A percentile compares a stretch with the other conserved stretches of the same genome.
These are phyloP conservation scores for Willowsia nigromaculata DNA, from an alignment of 2,888 invertebrate genomes.

Conservation along the genomic window DNA sequence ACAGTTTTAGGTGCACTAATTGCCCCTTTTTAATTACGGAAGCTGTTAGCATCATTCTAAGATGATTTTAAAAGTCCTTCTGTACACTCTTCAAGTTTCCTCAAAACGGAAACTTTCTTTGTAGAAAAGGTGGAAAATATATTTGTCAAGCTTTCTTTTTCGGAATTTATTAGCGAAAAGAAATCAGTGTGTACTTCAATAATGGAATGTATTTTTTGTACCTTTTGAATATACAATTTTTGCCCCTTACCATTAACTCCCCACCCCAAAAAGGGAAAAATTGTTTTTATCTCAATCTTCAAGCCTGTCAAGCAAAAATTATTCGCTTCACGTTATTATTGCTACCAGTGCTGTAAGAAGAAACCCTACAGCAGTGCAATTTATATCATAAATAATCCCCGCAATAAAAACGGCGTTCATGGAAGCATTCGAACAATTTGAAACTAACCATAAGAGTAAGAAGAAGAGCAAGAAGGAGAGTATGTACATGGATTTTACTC, in stretches of 20 bases:
- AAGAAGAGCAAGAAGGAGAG: no score
- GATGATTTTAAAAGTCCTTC: not conserved
- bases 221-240: slow-evolving; percentile 46
- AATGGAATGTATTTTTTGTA: not conserved
- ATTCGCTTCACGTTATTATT: slow-evolving; percentile 65
- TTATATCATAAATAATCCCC: slow-evolving; percentile 67
- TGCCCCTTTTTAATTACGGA: not conserved
- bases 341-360: not conserved
- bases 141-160: no score
- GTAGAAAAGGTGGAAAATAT: no score
- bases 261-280: not conserved
- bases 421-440: slow-evolving; percentile 66
- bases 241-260: not conserved
- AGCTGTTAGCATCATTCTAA: not conserved
- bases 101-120: no score
- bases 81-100: no score
- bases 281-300: slow-evolving; percentile 53
- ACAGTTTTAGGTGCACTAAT: not conserved
- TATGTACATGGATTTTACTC: no score
- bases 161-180: no score
- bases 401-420: slow-evolving; percentile 67
- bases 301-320: slow-evolving; percentile 64
- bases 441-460: no score
- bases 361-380: slow-evolving; percentile 63
- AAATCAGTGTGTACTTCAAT: no score